A percentile compares a stretch with the other conserved stretches of the same genome.
phyloP scores from a whole-genome alignment of 2,797 vertebrate genomes.

The Artibeus lituratus region DNA sequence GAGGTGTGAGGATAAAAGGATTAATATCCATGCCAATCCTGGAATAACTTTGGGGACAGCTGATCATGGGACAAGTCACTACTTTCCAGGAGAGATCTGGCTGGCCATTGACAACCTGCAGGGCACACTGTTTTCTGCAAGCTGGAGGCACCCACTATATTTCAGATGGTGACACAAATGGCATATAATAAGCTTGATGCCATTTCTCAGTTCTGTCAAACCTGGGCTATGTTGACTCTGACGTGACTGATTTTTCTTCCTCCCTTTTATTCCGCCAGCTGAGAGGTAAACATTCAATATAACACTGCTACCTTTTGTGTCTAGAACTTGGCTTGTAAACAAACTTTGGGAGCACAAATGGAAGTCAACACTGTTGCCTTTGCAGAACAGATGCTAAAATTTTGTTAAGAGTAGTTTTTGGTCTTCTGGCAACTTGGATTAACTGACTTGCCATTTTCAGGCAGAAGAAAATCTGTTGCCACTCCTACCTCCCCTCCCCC shows the following conservation, averaged over 20 bases:
- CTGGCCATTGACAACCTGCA: background rate
- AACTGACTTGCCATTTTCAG: background rate
- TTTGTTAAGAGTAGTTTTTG: background rate
- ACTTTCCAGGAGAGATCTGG: background rate
- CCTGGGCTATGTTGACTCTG: background rate
- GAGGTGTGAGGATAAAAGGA: background rate
- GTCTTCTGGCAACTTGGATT: background rate
- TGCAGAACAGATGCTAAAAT: background rate
- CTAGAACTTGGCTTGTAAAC: background rate
- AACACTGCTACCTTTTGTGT: background rate
- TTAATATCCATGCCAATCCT: background rate
- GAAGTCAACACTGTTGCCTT: background rate
- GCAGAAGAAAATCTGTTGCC: background rate
- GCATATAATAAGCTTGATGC: background rate
- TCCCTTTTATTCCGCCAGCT: background rate
- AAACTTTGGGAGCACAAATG: background rate
- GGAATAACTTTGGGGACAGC: background rate
- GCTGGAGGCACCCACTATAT: background rate
- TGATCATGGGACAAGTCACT: background rate
- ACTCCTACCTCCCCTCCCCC: fast-evolving
- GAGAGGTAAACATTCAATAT: background rate
- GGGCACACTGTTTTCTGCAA: background rate
- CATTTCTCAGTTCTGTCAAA: background rate
- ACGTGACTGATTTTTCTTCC: background rate
- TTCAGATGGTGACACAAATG: background rate